These are phyloP conservation scores for Limnephilus marmoratus DNA, from an alignment of 2,888 invertebrate genomes.

Conservation along the genomic window DNA sequence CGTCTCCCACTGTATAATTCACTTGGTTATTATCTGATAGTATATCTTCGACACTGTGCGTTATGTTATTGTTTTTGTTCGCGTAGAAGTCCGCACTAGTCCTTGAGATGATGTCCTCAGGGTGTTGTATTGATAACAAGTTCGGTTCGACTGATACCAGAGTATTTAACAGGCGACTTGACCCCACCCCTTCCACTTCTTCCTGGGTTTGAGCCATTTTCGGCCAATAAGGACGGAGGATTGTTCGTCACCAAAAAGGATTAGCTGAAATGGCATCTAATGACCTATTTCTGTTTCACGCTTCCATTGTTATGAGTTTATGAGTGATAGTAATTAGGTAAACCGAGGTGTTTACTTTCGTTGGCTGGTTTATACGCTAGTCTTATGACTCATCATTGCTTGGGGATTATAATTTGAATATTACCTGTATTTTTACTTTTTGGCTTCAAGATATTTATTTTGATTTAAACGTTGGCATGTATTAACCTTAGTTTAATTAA, in stretches of 20 bases:
- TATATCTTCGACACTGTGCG: constrained; percentile 74
- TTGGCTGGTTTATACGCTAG: background rate
- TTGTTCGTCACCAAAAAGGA: constrained; percentile 45
- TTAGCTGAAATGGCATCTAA: constrained; percentile 22
- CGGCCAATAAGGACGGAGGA: constrained; percentile 50
- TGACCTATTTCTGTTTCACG: background rate
- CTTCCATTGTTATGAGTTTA: background rate
- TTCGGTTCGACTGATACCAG: background rate
- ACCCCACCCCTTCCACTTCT: constrained; percentile 2
- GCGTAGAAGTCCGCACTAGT: constrained; percentile 45
- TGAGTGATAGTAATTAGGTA: background rate
- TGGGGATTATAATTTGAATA: background rate
- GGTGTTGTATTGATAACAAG: constrained; percentile 26
- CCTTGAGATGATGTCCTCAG: constrained; percentile 17
- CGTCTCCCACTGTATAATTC: constrained; percentile 67
- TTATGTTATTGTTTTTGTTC: constrained; percentile 68
- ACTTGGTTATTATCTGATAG: constrained; percentile 68
- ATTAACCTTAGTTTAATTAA: too few species aligned
- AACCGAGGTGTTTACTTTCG: background rate
- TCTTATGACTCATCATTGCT: background rate
- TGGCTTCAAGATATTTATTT: background rate
- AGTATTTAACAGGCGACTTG: background rate
- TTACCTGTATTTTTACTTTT: background rate
- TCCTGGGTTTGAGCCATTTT: constrained; percentile 52
- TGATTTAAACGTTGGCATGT: background rate